Conservation (phyloP, 2,113 vertebrate genomes). For the Dermatemys mawii region DNA sequence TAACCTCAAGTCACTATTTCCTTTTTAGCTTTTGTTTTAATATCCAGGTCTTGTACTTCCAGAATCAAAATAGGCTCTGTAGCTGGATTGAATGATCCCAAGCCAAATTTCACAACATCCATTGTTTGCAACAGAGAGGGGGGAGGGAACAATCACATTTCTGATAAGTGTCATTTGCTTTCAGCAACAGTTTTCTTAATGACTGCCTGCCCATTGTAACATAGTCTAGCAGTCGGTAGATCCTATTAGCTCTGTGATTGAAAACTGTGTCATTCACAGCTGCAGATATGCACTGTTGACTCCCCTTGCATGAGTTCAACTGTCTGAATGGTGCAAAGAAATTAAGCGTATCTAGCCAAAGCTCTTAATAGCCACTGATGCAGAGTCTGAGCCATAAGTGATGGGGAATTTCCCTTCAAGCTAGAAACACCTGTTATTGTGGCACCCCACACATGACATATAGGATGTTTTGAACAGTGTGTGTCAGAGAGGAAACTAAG, state of each 20-base stretch:
- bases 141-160: background rate
- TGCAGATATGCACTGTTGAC: conserved; percentile 59
- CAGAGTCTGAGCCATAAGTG: background rate
- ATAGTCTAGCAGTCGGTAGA: conserved; percentile 66
- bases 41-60: background rate
- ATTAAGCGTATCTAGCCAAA: background rate
- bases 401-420: conserved; percentile 14
- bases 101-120: conserved; percentile 16
- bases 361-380: background rate
- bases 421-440: conserved; percentile 19
- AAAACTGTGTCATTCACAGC: conserved; percentile 63
- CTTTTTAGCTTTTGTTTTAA: conserved; percentile 45
- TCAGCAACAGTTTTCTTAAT: conserved; percentile 37
- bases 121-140: background rate
- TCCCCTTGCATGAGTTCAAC: background rate
- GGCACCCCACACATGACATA: conserved; percentile 1
- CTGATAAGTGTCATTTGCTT: conserved; percentile 52
- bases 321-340: background rate
- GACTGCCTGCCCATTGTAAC: conserved; percentile 44
- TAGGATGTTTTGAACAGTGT: conserved; percentile 45
- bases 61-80: background rate
- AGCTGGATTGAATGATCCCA: conserved; percentile 1
- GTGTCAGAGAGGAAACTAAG: conserved; percentile 52
- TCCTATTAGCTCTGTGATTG: conserved; percentile 59
- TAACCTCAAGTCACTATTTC: conserved; percentile 19